Percentiles rank a stretch among this genome's conserved stretches.
These are phyloP conservation scores for Onchidella celtica DNA, from an alignment of 2,888 invertebrate genomes.

Conservation along the genomic window DNA sequence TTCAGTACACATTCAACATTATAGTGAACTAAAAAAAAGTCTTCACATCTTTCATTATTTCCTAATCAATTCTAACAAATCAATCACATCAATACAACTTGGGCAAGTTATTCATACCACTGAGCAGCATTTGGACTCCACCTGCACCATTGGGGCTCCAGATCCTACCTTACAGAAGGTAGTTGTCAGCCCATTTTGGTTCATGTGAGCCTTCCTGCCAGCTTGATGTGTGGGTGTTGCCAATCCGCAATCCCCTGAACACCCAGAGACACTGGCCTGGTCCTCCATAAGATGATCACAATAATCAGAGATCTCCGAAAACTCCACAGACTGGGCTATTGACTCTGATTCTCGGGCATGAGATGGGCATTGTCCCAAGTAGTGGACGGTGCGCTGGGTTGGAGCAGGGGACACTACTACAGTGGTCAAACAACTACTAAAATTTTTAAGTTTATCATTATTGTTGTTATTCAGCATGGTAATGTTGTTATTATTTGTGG, in stretches of 20 bases:
- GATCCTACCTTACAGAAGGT: slow-evolving; percentile 59
- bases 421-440: background rate
- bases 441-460: slow-evolving; percentile 3
- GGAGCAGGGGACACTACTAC: slow-evolving; percentile 11
- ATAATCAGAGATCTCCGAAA: slow-evolving; percentile 59
- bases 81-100: no score
- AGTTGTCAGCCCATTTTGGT: slow-evolving; percentile 64
- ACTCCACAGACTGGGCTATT: slow-evolving; percentile 52
- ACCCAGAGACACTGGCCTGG: slow-evolving; percentile 22
- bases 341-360: slow-evolving; percentile 43
- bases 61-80: no score
- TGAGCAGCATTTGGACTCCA: slow-evolving; percentile 74
- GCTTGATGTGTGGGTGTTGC: slow-evolving; percentile 44
- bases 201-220: slow-evolving; percentile 60
- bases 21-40: no score
- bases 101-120: slow-evolving; percentile 68
- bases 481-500: slow-evolving; percentile 27
- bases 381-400: slow-evolving; percentile 44
- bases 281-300: slow-evolving; percentile 51
- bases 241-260: slow-evolving; percentile 37
- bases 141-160: slow-evolving; percentile 53
- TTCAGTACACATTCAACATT: no score
- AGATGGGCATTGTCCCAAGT: slow-evolving; percentile 32
- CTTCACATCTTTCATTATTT: background rate
- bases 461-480: slow-evolving; percentile 7